Evolutionary conservation across 2,888 invertebrate species (phyloP).

Genomic region (Apoda limacodes): DNA sequence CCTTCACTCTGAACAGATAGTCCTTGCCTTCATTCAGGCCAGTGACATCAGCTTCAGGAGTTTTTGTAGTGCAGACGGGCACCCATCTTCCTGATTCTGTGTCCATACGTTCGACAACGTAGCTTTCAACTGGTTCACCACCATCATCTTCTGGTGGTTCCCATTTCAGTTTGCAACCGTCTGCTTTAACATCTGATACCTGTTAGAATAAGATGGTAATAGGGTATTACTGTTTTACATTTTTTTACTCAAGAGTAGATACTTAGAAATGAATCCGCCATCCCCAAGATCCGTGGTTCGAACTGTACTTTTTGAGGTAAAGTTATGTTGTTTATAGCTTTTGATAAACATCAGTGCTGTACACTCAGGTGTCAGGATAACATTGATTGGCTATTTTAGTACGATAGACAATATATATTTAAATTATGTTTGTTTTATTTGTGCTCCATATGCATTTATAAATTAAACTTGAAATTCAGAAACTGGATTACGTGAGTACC

Average conservation of each 20-base stretch:
- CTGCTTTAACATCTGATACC: conserved; percentile 87
- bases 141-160: conserved; percentile 97
- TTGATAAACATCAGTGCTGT: neutral
- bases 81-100: conserved; percentile 94
- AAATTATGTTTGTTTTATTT: too few species aligned
- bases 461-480: too few species aligned
- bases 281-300: too few species aligned
- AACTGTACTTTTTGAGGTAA: neutral
- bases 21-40: conserved; percentile 97
- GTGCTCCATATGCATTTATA: too few species aligned
- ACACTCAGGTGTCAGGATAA: too few species aligned
- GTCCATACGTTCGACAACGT: conserved; percentile 97
- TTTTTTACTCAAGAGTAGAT: too few species aligned
- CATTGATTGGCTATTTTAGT: too few species aligned
- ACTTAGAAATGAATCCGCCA: too few species aligned
- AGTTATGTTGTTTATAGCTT: neutral
- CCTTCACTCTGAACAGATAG: conserved; percentile 97
- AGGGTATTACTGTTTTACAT: too few species aligned
- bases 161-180: conserved; percentile 95
- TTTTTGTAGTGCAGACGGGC: conserved; percentile 80
- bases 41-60: conserved; percentile 85
- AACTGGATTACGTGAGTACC: too few species aligned
- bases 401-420: too few species aligned
- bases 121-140: conserved; percentile 92
- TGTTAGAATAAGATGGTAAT: conserved; percentile 15